Evolutionary conservation across 2,888 invertebrate genomes (phyloP).

Genomic region (Erebia ligea): DNA sequence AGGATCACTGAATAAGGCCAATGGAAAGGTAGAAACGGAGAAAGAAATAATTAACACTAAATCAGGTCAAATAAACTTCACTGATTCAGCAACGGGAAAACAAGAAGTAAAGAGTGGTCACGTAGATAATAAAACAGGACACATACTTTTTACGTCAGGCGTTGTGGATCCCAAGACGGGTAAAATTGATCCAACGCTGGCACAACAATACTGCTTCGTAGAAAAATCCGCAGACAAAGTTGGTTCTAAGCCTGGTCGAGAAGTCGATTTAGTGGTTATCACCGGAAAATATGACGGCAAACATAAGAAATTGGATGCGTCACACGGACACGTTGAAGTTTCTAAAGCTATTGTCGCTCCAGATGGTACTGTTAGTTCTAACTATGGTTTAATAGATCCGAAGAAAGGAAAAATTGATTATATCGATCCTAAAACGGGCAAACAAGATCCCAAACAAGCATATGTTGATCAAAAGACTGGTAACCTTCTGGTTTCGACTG

Average conservation of each 20-base stretch:
- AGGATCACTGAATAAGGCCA: slow-evolving; percentile 77
- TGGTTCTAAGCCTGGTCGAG: slow-evolving; percentile 73
- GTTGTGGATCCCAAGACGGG: slow-evolving; percentile 87
- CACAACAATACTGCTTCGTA: slow-evolving; percentile 86
- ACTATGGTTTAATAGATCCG: slow-evolving; percentile 87
- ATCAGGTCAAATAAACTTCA: slow-evolving; percentile 84
- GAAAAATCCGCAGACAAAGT: slow-evolving; percentile 83
- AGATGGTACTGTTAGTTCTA: slow-evolving; percentile 82
- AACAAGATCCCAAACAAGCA: slow-evolving; percentile 86
- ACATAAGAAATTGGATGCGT: slow-evolving; percentile 74
- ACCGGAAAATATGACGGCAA: slow-evolving; percentile 85
- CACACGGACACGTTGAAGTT: slow-evolving; percentile 76
- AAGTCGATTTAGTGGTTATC: slow-evolving; percentile 83
- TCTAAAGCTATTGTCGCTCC: slow-evolving; percentile 84
- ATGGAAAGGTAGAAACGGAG: slow-evolving; percentile 84
- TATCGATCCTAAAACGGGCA: slow-evolving; percentile 85
- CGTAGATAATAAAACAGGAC: slow-evolving; percentile 86
- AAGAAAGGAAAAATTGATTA: slow-evolving; percentile 85
- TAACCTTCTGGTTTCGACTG: slow-evolving; percentile 85
- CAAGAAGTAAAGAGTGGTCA: slow-evolving; percentile 86
- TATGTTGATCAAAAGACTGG: slow-evolving; percentile 88
- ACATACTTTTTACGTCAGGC: slow-evolving; percentile 84
- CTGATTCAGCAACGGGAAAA: slow-evolving; percentile 85
- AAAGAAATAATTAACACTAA: slow-evolving; percentile 87
- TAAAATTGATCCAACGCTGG: slow-evolving; percentile 85